Evolutionary conservation across 2,888 invertebrate genomes (phyloP).

Genomic region (Diaprepes abbreviatus): DNA sequence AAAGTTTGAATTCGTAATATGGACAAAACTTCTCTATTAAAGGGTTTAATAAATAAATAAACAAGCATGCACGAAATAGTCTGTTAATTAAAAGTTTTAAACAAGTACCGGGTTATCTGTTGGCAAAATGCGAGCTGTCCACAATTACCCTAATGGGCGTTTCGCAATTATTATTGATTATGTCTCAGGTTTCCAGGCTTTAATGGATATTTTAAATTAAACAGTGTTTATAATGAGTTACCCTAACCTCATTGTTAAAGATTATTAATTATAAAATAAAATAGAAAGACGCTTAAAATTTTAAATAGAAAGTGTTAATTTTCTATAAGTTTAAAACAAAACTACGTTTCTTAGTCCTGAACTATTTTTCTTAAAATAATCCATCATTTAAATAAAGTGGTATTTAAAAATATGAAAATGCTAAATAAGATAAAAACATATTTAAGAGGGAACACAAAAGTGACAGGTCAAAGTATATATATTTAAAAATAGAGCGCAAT

Average conservation of each 20-base stretch:
- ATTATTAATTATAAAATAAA: not conserved
- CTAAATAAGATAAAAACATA: no score
- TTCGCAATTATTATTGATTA: constrained; percentile 15
- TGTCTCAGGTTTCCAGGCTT: not conserved
- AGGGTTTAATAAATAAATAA: constrained; percentile 29
- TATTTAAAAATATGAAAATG: no score
- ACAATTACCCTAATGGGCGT: constrained; percentile 39
- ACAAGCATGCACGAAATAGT: constrained; percentile 33
- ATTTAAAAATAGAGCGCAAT: no score
- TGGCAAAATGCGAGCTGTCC: constrained; percentile 35
- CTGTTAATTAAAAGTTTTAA: constrained; percentile 44
- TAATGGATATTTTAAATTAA: constrained; percentile 11
- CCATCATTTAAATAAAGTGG: no score
- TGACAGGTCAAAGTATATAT: no score
- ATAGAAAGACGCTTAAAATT: no score
- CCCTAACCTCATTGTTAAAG: no score
- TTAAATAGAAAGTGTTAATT: no score
- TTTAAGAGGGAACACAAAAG: no score
- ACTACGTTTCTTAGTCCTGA: no score
- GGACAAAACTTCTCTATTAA: constrained; percentile 22
- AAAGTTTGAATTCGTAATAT: constrained; percentile 28
- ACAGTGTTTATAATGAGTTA: not conserved
- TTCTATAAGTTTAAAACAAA: no score
- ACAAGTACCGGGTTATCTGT: constrained; percentile 30
- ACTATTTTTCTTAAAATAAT: no score